Conservation (phyloP, 1,140 invertebrate species). For the Ridgeia piscesae region DNA sequence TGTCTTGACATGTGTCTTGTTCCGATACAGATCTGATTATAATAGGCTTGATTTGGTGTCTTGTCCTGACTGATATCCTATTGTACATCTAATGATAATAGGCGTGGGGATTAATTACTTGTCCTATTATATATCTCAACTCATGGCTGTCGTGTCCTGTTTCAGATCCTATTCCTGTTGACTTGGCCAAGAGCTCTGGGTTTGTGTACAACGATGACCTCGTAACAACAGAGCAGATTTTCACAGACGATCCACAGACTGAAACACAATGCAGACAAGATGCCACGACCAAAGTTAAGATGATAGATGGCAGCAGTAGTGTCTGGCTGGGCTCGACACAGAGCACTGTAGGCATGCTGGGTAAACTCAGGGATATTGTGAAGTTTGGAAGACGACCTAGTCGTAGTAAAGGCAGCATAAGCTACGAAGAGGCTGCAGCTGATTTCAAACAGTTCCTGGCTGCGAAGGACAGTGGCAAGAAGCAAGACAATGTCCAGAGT, state of each 20-base stretch:
- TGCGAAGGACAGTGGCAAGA: not conserved
- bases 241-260: not conserved
- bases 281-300: not conserved
- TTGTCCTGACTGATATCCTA: not conserved
- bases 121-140: not conserved
- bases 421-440: not conserved
- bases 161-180: slow-evolving; percentile 48
- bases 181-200: slow-evolving; percentile 39
- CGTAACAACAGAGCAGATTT: slow-evolving; percentile 34
- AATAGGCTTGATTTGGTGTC: not conserved
- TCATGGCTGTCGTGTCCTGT: slow-evolving; percentile 18
- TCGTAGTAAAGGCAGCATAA: not conserved
- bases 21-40: not conserved
- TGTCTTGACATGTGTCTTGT: not conserved
- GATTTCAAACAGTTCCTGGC: not conserved
- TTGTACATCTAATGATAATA: not conserved
- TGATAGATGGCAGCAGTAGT: not conserved
- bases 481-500: not conserved
- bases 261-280: slow-evolving; percentile 8
- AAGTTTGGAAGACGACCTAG: not conserved
- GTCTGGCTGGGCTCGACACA: not conserved
- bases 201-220: slow-evolving; percentile 42
- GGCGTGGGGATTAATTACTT: not conserved
- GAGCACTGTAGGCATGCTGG: not conserved
- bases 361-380: not conserved